Conservation (phyloP, 2,113 vertebrate species). For the Protobothrops flavoviridis region DNA sequence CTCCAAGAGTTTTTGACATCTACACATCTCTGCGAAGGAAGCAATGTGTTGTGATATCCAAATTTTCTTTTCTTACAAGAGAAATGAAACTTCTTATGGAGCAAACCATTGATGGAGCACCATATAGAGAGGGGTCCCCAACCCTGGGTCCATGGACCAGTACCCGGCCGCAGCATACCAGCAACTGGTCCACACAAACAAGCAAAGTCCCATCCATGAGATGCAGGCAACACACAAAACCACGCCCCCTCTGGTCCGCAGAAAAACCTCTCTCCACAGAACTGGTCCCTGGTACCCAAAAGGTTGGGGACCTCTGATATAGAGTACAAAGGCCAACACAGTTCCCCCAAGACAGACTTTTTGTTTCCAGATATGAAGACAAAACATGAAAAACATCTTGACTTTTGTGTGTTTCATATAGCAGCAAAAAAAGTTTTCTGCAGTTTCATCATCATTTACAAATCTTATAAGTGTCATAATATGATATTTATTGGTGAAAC, state of each 20-base stretch:
- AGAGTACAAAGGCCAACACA: not conserved
- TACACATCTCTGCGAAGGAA: not conserved
- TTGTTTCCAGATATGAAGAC: not conserved
- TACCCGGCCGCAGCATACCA: too few relatives aligned
- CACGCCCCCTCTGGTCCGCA: too few relatives aligned
- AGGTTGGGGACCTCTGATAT: too few relatives aligned
- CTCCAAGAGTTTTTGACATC: not conserved
- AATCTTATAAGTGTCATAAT: not conserved
- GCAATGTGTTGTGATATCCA: not conserved
- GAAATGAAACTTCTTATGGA: not conserved
- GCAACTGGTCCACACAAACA: too few relatives aligned
- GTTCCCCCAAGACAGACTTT: not conserved
- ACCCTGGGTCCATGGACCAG: too few relatives aligned
- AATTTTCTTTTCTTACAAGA: not conserved
- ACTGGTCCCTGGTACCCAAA: too few relatives aligned
- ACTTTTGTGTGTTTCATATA: not conserved
- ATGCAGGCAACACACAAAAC: too few relatives aligned
- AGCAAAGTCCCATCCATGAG: too few relatives aligned
- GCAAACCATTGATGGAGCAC: not conserved
- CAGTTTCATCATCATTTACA: not conserved
- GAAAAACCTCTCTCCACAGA: too few relatives aligned
- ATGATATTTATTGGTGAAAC: not conserved
- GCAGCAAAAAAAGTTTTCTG: not conserved
- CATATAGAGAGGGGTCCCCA: not conserved
- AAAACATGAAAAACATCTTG: not conserved